Base-by-base conservation (phyloP, 2,888 invertebrate genomes). In the Seira musarum region DNA sequence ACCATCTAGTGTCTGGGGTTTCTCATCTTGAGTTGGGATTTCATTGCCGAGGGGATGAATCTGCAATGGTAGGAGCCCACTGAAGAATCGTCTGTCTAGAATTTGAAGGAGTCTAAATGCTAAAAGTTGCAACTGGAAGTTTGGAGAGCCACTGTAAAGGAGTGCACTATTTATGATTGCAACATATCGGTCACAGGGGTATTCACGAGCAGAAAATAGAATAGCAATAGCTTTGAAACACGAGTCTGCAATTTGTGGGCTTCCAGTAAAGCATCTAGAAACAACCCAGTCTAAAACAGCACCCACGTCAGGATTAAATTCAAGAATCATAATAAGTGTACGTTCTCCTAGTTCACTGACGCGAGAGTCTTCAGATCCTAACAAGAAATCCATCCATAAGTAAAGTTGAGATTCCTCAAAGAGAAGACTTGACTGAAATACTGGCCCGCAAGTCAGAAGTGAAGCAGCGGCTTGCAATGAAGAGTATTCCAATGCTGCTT, bases 111-210 rank as follows among this genome's bases (percentile, higher is more conserved):
- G 91, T 88, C 98, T 97, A 72, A 98, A 91, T 0, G 99, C 99
- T 15, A 95, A 95, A 88, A 98, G 96, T 88, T 97, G 95, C n/a
- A 98, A 94, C 53, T 93, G 92, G 46, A 95, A 94, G 25, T 97
- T 92, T 0, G 98, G 96, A 88, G 96, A 97, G 1, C 98, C 98
- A 5, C 97, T 96, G 90, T 97, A 98, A 91, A 99, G 93, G 64
- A 99, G 92, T 0, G 99, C 98, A 49, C 99, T 96, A 89, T 98
- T 99, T 88, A 99, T 96, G 87, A 99, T 96, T 1, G 98, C 97
- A 49, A 97, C 97, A 89, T 98, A 98, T 90, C 98, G 97, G 89
- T 98, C 98, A 89, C 97, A 98, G 1, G 98, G 97, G 90, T 98
- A 97, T 90, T 98, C 98, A 96, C 95, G 93, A 67, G 97, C 95